Evolutionary conservation across 2,113 vertebrate genomes (phyloP), one percentile per base, ranked within the genome.

Genomic region (Perognathus longimembris): DNA sequence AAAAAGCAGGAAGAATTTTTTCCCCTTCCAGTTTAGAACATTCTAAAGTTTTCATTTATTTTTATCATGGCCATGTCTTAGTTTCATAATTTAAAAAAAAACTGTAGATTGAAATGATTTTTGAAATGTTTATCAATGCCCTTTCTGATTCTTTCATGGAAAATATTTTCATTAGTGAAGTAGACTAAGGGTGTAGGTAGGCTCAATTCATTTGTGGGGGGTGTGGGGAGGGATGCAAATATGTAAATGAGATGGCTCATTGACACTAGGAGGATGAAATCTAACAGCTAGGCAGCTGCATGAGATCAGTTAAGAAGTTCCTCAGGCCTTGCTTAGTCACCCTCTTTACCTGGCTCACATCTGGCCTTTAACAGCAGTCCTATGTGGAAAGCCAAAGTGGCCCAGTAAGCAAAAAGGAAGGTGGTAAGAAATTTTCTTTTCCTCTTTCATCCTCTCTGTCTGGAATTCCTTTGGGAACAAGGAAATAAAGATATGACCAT

Each of bases 151-250:
- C 34, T 69, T 94, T 36, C 36, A 34, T 38, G 66, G 59, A 87
- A 91, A 78, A 81, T 88, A 87, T 79, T 90, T 95, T 67, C 80
- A 69, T 84, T 81, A 96, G 66, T 73, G 70, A 93, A 94, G 76
- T 11, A 75, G 67, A 88, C 42, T 67, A n/a, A 92, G 73, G 50
- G 15, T 89, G 50, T 81, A 15, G 30, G 42, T 18, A 32, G 73
- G 50, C 59, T 61, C 82, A 79, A 74, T 30, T 32, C 26, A 66
- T 95, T 94, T 82, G 85, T 82, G 85, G 78, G 50, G 34, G 50
- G 11, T 45, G 38, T 85, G 78, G 50, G n/a, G 42, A 17, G 57
- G 38, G 28, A 94, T 74, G 85, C 38, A 85, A 74, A 64, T 78
- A 85, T 73, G 42, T n/a, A 91, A 81, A 80, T 73, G 38, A 18